These are phyloP conservation scores for Drosophila arizonae DNA, from an alignment of 1,140 invertebrate species.

Conservation along the genomic window DNA sequence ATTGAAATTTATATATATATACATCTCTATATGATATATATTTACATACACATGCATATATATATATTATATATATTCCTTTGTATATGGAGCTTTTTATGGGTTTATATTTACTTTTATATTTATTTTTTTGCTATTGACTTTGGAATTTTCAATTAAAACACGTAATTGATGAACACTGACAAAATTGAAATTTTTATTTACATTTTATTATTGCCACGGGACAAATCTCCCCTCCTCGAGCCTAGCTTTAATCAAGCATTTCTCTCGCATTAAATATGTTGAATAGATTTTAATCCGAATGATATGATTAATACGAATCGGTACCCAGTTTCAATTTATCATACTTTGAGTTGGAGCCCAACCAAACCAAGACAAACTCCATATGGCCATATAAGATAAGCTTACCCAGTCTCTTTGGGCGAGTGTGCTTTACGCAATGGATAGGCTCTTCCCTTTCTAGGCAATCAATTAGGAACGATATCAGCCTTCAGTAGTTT, in stretches of 20 bases:
- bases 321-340: no score
- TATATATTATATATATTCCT: conserved; percentile 20
- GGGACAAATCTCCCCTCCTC: conserved; percentile 16
- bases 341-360: no score
- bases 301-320: no score
- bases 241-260: neutral
- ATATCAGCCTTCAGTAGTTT: no score
- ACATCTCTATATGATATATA: conserved; percentile 20
- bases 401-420: no score
- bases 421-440: no score
- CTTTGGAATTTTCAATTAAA: conserved; percentile 78
- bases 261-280: neutral
- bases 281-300: neutral
- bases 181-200: conserved; percentile 72
- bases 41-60: conserved; percentile 21
- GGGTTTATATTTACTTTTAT: conserved; percentile 32
- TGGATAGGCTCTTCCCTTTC: no score
- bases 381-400: no score
- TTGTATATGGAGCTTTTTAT: conserved; percentile 33
- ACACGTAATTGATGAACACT: conserved; percentile 77
- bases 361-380: no score
- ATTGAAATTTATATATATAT: conserved; percentile 17
- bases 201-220: conserved; percentile 70
- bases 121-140: conserved; percentile 55
- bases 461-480: no score